Conservation (phyloP, 2,888 invertebrate species). For the Parelbella ahira region DNA sequence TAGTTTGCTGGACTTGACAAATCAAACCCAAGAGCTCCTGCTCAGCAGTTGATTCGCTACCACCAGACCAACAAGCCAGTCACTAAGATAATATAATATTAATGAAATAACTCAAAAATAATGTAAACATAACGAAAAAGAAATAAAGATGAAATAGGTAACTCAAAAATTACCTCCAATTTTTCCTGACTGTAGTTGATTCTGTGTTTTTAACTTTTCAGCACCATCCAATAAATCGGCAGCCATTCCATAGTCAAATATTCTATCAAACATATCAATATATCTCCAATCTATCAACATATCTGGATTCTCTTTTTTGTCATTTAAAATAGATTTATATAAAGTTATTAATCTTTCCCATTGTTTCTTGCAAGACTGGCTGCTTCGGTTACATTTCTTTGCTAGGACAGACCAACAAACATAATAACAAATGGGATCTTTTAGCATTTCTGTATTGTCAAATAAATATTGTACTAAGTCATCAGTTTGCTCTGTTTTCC, state of each 20-base stretch:
- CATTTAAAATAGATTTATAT: constrained; percentile 56
- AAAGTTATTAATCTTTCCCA: constrained; percentile 55
- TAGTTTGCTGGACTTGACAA: too few relatives aligned
- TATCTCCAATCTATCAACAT: constrained; percentile 70
- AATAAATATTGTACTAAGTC: constrained; percentile 57
- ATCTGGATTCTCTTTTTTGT: constrained; percentile 66
- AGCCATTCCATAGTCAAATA: constrained; percentile 72
- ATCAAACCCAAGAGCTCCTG: too few relatives aligned
- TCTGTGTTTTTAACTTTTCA: constrained; percentile 37
- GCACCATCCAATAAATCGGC: constrained; percentile 50
- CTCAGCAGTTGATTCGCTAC: too few relatives aligned
- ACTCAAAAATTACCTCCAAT: constrained; percentile 43
- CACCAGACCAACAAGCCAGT: too few relatives aligned
- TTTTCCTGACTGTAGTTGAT: constrained; percentile 35
- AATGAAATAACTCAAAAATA: too few relatives aligned
- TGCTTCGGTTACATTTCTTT: constrained; percentile 41
- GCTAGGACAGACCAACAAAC: constrained; percentile 58
- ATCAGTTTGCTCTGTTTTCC: constrained; percentile 49
- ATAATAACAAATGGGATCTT: constrained; percentile 58
- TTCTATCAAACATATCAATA: constrained; percentile 67
- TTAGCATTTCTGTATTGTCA: constrained; percentile 58
- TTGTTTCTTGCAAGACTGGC: constrained; percentile 46
- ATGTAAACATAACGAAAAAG: too few relatives aligned
- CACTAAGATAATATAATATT: too few relatives aligned
- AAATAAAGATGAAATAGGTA: too few relatives aligned